Evolutionary conservation across 2,113 vertebrate genomes (phyloP).

Genomic region (Hylia prasina): DNA sequence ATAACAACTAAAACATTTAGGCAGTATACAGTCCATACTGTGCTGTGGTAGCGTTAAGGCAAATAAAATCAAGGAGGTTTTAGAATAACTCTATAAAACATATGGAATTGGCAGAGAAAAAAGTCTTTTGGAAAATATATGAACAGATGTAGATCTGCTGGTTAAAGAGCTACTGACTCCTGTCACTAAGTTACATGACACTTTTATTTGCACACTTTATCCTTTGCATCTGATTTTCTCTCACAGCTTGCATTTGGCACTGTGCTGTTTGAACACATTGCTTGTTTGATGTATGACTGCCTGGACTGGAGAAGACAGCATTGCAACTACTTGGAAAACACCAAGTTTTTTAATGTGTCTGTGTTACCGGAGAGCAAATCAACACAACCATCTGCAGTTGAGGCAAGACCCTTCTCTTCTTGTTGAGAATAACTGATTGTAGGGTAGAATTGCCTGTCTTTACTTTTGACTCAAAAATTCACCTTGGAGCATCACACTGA

Average conservation of each 20-base stretch:
- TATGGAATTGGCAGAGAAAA: neutral
- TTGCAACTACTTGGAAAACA: slow-evolving; percentile 77
- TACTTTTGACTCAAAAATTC: neutral
- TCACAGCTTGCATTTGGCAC: slow-evolving; percentile 77
- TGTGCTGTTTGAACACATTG: slow-evolving; percentile 80
- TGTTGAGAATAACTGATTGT: neutral
- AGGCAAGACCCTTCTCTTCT: slow-evolving; percentile 44
- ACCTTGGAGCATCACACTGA: neutral
- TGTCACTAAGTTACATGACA: neutral
- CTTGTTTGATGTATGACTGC: slow-evolving; percentile 84
- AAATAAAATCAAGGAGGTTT: neutral
- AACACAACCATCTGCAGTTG: neutral
- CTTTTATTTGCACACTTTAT: neutral
- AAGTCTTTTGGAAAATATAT: neutral
- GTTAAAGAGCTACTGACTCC: neutral
- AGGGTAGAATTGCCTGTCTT: neutral
- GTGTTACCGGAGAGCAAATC: slow-evolving; percentile 2
- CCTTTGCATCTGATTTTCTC: neutral
- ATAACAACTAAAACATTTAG: neutral
- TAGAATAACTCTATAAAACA: neutral
- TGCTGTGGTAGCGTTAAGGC: neutral
- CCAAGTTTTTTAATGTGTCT: slow-evolving; percentile 76
- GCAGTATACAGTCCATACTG: neutral
- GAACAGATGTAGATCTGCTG: neutral
- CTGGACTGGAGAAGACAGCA: slow-evolving; percentile 87